A percentile compares a stretch with the other conserved stretches of the same genome.
These are phyloP conservation scores for Anolis carolinensis DNA, from an alignment of 2,113 vertebrate species.

Conservation along the genomic window DNA sequence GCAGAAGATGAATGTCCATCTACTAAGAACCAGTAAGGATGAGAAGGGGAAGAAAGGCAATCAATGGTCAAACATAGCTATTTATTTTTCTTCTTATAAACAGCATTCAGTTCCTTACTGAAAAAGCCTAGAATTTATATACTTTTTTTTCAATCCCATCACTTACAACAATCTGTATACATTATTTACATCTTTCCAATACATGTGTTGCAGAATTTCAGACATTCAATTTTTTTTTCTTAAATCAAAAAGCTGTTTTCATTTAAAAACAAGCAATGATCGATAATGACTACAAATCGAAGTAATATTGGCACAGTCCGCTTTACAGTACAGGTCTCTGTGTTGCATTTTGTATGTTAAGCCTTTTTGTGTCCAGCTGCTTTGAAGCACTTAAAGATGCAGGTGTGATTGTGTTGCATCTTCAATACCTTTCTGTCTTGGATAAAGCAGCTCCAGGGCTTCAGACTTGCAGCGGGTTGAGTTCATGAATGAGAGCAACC, in stretches of 20 bases:
- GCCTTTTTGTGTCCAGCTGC: slow-evolving; percentile 14
- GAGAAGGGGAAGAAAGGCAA: slow-evolving; percentile 40
- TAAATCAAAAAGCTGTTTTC: slow-evolving; percentile 57
- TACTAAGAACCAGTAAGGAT: background rate
- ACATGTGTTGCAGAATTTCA: slow-evolving; percentile 71
- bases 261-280: slow-evolving; percentile 47
- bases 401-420: slow-evolving; percentile 31
- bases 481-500: background rate
- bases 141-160: slow-evolving; percentile 69
- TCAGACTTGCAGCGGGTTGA: background rate
- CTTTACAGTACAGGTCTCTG: slow-evolving; percentile 59
- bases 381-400: slow-evolving; percentile 37
- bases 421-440: background rate
- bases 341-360: slow-evolving; percentile 34
- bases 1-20: background rate
- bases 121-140: slow-evolving; percentile 78
- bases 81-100: slow-evolving; percentile 86
- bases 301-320: slow-evolving; percentile 67
- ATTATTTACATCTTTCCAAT: slow-evolving; percentile 84
- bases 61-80: slow-evolving; percentile 80
- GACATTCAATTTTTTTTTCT: slow-evolving; percentile 67
- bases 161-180: slow-evolving; percentile 78
- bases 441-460: background rate
- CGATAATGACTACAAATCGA: slow-evolving; percentile 53
- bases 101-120: slow-evolving; percentile 78